Evolutionary conservation across 2,113 vertebrate genomes (phyloP).

Genomic region (Salvelinus alpinus): DNA sequence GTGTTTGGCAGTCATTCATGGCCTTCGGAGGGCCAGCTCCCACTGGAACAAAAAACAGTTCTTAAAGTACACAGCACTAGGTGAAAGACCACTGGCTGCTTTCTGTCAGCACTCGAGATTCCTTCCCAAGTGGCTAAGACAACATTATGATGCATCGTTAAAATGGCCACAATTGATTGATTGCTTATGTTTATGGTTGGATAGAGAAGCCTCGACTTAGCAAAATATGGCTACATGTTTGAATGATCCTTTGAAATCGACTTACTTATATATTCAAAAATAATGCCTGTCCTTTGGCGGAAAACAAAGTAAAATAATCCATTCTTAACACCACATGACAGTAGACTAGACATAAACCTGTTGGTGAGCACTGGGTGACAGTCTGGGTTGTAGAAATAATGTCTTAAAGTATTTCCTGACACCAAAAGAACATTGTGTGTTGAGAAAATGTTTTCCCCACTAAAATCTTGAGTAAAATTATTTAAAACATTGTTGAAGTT

Average conservation of each 20-base stretch:
- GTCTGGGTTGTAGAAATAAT: neutral
- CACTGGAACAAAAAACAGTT: constrained; percentile 40
- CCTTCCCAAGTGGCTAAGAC: constrained; percentile 4
- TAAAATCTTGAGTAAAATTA: too few species aligned
- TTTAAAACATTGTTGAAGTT: too few species aligned
- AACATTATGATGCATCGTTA: neutral
- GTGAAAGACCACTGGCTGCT: constrained; percentile 17
- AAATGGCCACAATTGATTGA: neutral
- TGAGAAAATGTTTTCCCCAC: neutral
- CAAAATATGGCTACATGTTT: neutral
- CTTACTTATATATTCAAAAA: neutral
- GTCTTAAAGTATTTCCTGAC: neutral
- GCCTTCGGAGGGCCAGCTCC: constrained; percentile 55
- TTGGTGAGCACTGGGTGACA: neutral
- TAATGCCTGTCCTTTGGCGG: neutral
- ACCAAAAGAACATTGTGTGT: neutral
- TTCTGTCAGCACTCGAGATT: neutral
- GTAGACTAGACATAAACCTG: neutral
- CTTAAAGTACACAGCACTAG: constrained; percentile 30
- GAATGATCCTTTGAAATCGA: neutral
- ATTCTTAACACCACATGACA: neutral
- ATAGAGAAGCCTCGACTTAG: neutral
- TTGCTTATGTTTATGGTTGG: neutral
- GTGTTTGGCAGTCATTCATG: constrained; percentile 51
- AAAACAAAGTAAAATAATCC: neutral